These are phyloP conservation scores for Procavia capensis DNA, from an alignment of 2,113 vertebrate genomes.

Conservation along the genomic window DNA sequence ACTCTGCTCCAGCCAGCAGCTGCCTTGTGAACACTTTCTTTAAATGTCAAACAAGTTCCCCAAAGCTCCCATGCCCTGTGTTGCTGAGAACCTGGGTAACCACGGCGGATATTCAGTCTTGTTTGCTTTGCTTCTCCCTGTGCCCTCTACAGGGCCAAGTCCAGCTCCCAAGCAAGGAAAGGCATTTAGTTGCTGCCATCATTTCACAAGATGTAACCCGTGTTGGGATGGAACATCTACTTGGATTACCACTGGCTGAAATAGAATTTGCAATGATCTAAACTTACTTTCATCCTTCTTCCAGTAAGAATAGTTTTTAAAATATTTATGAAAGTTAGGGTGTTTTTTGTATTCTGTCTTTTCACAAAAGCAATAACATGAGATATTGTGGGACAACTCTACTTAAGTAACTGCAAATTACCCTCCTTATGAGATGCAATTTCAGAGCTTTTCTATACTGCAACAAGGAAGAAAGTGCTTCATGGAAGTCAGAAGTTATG, in stretches of 20 bases:
- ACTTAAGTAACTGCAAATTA: conserved; percentile 72
- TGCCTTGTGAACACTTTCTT: conserved; percentile 72
- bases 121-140: conserved; percentile 64
- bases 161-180: background rate
- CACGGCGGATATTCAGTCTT: conserved; percentile 23
- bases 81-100: conserved; percentile 61
- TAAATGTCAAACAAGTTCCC: conserved; percentile 86
- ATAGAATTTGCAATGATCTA: conserved; percentile 53
- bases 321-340: conserved; percentile 61
- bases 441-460: conserved; percentile 48
- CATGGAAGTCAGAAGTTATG: conserved; percentile 69
- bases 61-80: conserved; percentile 76
- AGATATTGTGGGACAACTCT: conserved; percentile 10
- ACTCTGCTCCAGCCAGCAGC: conserved; percentile 74
- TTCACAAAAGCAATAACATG: background rate
- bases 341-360: conserved; percentile 15
- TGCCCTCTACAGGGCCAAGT: conserved; percentile 57
- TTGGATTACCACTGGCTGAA: conserved; percentile 27
- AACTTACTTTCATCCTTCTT: conserved; percentile 39
- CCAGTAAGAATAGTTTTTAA: background rate
- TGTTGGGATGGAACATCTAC: conserved; percentile 18
- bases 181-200: background rate
- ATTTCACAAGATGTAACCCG: conserved; percentile 52
- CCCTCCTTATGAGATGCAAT: conserved; percentile 46
- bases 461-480: background rate